Evolutionary conservation across 2,888 invertebrate species (phyloP).

Genomic region (Eucriotettix oculatus): DNA sequence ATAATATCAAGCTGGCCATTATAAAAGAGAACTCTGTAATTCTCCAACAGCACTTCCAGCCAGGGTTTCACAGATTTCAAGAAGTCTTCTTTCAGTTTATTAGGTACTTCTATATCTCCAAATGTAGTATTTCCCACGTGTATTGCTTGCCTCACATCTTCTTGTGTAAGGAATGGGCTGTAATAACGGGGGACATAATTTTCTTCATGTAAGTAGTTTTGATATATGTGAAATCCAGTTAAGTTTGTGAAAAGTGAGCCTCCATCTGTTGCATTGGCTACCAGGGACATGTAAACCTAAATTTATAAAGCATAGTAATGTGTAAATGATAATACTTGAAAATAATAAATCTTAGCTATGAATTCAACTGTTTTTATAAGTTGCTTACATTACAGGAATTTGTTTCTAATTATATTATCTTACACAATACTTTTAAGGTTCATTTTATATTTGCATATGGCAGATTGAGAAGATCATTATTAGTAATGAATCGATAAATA

Average conservation of each 20-base stretch:
- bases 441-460: no score
- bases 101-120: slow-evolving; percentile 33
- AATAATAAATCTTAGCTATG: no score
- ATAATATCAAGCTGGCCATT: slow-evolving; percentile 24
- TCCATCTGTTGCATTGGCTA: no score
- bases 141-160: slow-evolving; percentile 27
- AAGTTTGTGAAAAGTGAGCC: slow-evolving; percentile 27
- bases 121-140: slow-evolving; percentile 49
- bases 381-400: no score
- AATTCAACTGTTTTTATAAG: no score
- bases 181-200: slow-evolving; percentile 27
- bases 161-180: slow-evolving; percentile 27
- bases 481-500: no score
- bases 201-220: slow-evolving; percentile 51
- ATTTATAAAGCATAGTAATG: no score
- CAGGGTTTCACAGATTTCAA: slow-evolving; percentile 36
- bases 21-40: slow-evolving; percentile 62
- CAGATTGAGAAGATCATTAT: no score
- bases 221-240: slow-evolving; percentile 61
- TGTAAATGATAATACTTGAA: no score
- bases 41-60: slow-evolving; percentile 30
- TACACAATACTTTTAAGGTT: no score
- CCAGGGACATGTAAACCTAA: no score
- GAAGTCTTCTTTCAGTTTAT: slow-evolving; percentile 33
- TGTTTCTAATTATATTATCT: no score